Conservation (phyloP, 2,888 invertebrate species). For the Acheta domesticus region DNA sequence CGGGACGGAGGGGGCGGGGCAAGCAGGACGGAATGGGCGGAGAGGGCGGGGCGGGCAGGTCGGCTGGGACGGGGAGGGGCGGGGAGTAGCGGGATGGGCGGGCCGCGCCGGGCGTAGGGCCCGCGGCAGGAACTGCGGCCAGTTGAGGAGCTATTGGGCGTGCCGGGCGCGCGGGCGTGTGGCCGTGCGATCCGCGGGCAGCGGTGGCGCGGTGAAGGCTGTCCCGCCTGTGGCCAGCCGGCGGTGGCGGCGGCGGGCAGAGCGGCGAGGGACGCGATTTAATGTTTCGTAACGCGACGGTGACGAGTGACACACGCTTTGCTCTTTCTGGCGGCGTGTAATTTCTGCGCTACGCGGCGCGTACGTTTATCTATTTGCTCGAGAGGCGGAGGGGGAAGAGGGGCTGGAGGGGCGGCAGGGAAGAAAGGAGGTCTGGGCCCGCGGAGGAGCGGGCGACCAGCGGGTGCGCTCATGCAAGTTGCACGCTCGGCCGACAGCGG, state of each 20-base stretch:
- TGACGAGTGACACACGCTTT: conserved; percentile 3
- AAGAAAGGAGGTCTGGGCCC: too few relatives aligned
- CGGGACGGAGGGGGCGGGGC: not conserved
- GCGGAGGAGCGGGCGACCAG: not conserved
- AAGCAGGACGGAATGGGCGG: not conserved
- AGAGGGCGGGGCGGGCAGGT: not conserved
- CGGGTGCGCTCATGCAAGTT: not conserved
- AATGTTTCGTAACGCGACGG: conserved; percentile 18
- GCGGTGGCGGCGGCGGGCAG: not conserved
- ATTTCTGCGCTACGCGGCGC: conserved; percentile 1
- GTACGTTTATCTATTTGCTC: conserved; percentile 3
- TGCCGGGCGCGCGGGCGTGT: conserved; percentile 7
- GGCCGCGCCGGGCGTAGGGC: not conserved
- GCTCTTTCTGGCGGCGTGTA: conserved; percentile 18
- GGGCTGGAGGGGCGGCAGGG: too few relatives aligned
- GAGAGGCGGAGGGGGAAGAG: not conserved
- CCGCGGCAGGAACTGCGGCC: not conserved
- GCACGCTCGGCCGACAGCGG: not conserved
- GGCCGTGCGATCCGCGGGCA: not conserved
- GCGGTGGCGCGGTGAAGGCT: not conserved
- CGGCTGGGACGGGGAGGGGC: too few relatives aligned
- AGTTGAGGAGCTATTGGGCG: conserved; percentile 18
- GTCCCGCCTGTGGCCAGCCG: not conserved
- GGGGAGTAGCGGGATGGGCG: not conserved
- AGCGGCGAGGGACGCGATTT: not conserved